Conservation (phyloP, 2,797 vertebrate species). For the Urosaurus nigricauda region DNA sequence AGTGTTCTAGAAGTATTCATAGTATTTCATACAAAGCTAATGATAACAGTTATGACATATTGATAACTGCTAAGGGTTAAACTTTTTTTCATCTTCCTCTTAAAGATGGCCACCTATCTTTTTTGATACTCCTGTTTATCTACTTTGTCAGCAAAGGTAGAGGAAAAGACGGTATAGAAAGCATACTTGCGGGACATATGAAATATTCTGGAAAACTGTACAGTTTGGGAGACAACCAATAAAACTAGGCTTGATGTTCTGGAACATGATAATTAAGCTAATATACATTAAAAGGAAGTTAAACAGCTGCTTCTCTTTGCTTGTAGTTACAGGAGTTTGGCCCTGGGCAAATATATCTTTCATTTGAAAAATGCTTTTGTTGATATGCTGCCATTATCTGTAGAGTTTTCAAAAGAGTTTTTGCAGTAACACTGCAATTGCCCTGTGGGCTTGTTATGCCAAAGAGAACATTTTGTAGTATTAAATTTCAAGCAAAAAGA, state of each 20-base stretch:
- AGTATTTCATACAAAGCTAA: not conserved
- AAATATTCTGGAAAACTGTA: not conserved
- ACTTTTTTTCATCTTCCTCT: not conserved
- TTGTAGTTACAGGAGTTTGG: constrained; percentile 53
- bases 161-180: not conserved
- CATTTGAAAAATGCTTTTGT: constrained; percentile 57
- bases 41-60: not conserved
- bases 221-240: not conserved
- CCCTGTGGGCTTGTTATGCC: constrained; percentile 54
- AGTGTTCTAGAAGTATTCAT: not conserved
- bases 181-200: not conserved
- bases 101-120: not conserved
- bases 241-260: not conserved
- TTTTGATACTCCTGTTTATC: accelerated
- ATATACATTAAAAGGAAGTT: constrained; percentile 53
- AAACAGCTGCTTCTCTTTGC: constrained; percentile 54
- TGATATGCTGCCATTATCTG: constrained; percentile 57
- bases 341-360: constrained; percentile 47
- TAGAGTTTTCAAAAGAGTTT: constrained; percentile 63
- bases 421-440: constrained; percentile 61
- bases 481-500: constrained; percentile 35
- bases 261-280: constrained; percentile 17
- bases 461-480: constrained; percentile 42
- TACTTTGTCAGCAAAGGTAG: not conserved
- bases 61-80: not conserved